phyloP scores from a whole-genome alignment of 2,113 vertebrate genomes.

The Passer montanus region DNA sequence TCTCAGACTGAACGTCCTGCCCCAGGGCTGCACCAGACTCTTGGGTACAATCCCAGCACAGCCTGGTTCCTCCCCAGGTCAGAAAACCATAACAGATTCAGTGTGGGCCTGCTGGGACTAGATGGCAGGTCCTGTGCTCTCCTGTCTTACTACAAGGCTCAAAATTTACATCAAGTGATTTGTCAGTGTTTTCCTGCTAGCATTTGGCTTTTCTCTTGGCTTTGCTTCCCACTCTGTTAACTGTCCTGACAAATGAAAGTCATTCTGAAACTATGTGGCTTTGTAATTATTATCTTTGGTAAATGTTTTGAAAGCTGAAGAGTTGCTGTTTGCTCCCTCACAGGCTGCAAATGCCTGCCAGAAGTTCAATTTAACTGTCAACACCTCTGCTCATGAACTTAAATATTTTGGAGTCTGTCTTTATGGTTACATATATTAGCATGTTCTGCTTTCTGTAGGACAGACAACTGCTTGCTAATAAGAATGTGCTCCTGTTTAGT shows the following conservation, averaged over 20 bases:
- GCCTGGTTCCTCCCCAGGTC: neutral
- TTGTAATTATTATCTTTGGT: conserved; percentile 70
- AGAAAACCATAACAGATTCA: neutral
- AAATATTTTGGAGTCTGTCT: conserved; percentile 64
- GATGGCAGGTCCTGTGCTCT: neutral
- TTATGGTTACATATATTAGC: conserved; percentile 54
- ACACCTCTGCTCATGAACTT: conserved; percentile 62
- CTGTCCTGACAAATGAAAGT: conserved; percentile 66
- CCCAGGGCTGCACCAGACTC: neutral
- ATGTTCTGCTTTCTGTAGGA: conserved; percentile 64
- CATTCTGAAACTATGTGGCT: conserved; percentile 66
- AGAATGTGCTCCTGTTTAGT: conserved; percentile 65
- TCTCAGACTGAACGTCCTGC: neutral
- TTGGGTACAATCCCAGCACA: neutral
- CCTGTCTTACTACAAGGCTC: neutral
- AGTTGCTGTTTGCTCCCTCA: conserved; percentile 56
- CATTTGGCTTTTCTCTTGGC: conserved; percentile 65
- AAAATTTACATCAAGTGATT: neutral
- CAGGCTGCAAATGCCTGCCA: conserved; percentile 58
- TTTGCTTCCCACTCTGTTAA: conserved; percentile 48
- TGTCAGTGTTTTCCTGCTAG: conserved; percentile 40
- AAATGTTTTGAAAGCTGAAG: conserved; percentile 67
- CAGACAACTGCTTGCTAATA: conserved; percentile 48
- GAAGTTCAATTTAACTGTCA: conserved; percentile 77
- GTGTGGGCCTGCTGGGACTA: neutral